A percentile compares a stretch with the other conserved stretches of the same genome.
Conservation (phyloP, 1,140 invertebrate genomes). For the Ceratina calcarata region DNA sequence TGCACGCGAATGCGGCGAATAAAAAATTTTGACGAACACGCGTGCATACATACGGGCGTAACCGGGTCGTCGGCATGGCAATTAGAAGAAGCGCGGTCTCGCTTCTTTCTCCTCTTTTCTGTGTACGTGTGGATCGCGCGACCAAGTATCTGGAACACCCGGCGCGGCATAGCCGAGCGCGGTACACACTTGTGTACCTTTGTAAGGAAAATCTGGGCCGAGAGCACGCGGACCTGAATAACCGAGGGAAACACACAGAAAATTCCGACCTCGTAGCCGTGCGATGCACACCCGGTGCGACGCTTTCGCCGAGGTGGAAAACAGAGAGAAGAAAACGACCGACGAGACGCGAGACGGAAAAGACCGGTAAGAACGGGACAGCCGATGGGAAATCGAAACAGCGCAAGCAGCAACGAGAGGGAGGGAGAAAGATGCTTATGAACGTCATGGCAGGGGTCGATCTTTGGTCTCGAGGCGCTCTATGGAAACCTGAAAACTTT, state of each 20-base stretch:
- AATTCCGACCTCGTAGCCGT: constrained; percentile 41
- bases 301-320: constrained; percentile 17
- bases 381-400: background rate
- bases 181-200: constrained; percentile 32
- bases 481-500: constrained; percentile 44
- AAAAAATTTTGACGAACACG: constrained; percentile 42
- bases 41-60: constrained; percentile 13
- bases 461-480: constrained; percentile 25
- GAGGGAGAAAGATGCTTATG: background rate
- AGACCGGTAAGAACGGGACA: background rate
- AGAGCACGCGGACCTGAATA: constrained; percentile 40
- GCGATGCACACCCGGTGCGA: background rate
- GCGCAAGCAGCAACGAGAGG: background rate
- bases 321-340: background rate
- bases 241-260: constrained; percentile 42
- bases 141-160: constrained; percentile 50
- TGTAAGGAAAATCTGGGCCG: constrained; percentile 48
- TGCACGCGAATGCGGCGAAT: constrained; percentile 26
- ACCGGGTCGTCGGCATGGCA: constrained; percentile 27
- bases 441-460: constrained; percentile 12
- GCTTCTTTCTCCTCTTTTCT: background rate
- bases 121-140: constrained; percentile 7
- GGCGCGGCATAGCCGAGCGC: constrained; percentile 21
- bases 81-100: constrained; percentile 39
- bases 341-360: background rate